Conservation (phyloP, 2,888 invertebrate species). For the Perizoma affinitatum region DNA sequence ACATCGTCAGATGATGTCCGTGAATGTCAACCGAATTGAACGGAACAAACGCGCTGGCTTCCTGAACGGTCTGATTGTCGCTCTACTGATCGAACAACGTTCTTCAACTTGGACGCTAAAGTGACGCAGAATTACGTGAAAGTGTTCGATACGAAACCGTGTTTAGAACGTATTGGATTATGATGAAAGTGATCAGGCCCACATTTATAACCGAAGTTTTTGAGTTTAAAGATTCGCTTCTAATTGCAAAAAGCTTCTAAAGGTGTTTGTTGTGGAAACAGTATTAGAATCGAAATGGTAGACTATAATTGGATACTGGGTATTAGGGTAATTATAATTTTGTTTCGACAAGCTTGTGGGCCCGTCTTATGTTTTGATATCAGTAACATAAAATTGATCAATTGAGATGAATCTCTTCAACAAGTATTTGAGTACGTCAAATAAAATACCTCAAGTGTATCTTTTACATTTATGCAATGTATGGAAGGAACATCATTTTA, state of each 20-base stretch:
- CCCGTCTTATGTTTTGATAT: conserved; percentile 7
- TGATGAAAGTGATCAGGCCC: neutral
- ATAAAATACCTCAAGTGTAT: too few species aligned
- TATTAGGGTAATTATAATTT: conserved; percentile 12
- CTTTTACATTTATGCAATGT: too few species aligned
- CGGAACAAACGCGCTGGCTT: too few species aligned
- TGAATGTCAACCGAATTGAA: too few species aligned
- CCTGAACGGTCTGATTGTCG: too few species aligned
- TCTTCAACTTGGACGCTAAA: neutral
- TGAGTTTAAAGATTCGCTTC: neutral
- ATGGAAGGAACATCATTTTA: too few species aligned
- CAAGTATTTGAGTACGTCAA: conserved; percentile 12
- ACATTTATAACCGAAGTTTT: conserved; percentile 19
- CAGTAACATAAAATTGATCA: conserved; percentile 6
- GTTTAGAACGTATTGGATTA: conserved; percentile 2
- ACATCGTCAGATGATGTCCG: too few species aligned
- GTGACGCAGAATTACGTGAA: neutral
- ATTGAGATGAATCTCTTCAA: conserved; percentile 29
- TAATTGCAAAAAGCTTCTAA: conserved; percentile 5
- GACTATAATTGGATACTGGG: neutral
- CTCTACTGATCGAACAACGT: too few species aligned
- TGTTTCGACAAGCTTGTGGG: conserved; percentile 9
- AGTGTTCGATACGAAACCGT: neutral
- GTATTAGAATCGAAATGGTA: conserved; percentile 14
- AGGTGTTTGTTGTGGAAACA: conserved; percentile 2